phyloP scores from a whole-genome alignment of 2,888 invertebrate species.

The Orthonevra nobilis region DNA sequence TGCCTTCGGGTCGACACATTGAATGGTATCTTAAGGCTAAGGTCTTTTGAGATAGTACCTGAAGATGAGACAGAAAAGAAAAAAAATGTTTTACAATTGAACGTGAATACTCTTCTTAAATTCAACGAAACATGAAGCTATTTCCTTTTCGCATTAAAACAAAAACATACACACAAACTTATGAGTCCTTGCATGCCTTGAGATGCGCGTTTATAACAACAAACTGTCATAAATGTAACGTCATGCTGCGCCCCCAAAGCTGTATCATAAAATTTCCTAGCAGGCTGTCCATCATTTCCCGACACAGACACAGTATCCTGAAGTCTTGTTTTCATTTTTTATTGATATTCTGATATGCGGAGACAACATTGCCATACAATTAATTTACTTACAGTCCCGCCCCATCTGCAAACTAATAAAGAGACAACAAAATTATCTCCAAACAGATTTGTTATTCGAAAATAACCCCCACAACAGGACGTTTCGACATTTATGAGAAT shows the following conservation, averaged over 20 bases:
- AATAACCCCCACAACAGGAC: conserved; percentile 42
- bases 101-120: too few relatives aligned
- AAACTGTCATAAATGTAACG: conserved; percentile 3
- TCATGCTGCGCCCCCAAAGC: not conserved
- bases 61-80: too few relatives aligned
- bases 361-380: conserved; percentile 9
- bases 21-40: too few relatives aligned
- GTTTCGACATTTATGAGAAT: conserved; percentile 59
- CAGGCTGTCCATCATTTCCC: conserved; percentile 25
- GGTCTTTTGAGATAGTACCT: too few relatives aligned
- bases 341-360: conserved; percentile 11
- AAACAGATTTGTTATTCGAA: conserved; percentile 49
- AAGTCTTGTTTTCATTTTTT: not conserved
- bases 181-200: not conserved
- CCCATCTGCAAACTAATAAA: too few relatives aligned
- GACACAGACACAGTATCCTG: not conserved
- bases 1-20: too few relatives aligned
- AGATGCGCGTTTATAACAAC: not conserved
- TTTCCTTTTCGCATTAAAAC: too few relatives aligned
- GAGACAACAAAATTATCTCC: too few relatives aligned
- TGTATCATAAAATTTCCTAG: conserved; percentile 31
- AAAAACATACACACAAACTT: too few relatives aligned
- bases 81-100: too few relatives aligned
- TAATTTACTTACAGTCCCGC: not conserved
- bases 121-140: too few relatives aligned